These are phyloP conservation scores for Encarsia formosa DNA, from an alignment of 2,888 invertebrate species.

Conservation along the genomic window DNA sequence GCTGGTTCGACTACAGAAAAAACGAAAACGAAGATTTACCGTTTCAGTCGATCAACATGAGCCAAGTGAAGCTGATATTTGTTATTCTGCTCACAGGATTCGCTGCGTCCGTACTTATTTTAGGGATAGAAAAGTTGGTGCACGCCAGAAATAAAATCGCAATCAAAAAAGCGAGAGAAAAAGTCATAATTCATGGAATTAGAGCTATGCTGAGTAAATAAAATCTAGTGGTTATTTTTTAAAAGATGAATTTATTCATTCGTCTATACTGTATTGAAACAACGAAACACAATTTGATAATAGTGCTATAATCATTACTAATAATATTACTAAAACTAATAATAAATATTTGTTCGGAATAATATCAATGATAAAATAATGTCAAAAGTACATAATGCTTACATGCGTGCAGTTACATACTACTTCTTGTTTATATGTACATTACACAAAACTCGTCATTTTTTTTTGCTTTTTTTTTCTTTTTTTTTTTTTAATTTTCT, in stretches of 20 bases:
- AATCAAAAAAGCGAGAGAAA: too few relatives aligned
- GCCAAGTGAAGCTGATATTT: constrained; percentile 23
- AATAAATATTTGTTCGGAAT: constrained; percentile 28
- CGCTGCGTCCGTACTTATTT: constrained; percentile 9
- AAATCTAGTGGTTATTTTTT: too few relatives aligned
- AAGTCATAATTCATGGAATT: too few relatives aligned
- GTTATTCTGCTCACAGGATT: constrained; percentile 5
- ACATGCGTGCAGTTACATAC: constrained; percentile 24
- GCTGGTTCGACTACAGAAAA: constrained; percentile 21
- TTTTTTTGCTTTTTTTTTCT: constrained; percentile 1
- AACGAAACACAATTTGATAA: constrained; percentile 21
- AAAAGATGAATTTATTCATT: constrained; percentile 26
- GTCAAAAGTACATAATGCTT: constrained; percentile 25
- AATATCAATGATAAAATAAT: constrained; percentile 28
- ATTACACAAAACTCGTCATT: constrained; percentile 21
- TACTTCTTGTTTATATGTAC: constrained; percentile 19
- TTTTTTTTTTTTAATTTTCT: background rate
- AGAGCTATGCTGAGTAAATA: too few relatives aligned
- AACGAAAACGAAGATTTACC: constrained; percentile 8
- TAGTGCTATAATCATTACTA: constrained; percentile 25
- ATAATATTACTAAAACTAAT: constrained; percentile 21
- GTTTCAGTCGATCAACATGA: constrained; percentile 21
- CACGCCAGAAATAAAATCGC: background rate
- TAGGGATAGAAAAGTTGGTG: constrained; percentile 7
- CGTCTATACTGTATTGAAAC: constrained; percentile 17